phyloP scores from a whole-genome alignment of 1,140 invertebrate species.

The Microvelia longipes region DNA sequence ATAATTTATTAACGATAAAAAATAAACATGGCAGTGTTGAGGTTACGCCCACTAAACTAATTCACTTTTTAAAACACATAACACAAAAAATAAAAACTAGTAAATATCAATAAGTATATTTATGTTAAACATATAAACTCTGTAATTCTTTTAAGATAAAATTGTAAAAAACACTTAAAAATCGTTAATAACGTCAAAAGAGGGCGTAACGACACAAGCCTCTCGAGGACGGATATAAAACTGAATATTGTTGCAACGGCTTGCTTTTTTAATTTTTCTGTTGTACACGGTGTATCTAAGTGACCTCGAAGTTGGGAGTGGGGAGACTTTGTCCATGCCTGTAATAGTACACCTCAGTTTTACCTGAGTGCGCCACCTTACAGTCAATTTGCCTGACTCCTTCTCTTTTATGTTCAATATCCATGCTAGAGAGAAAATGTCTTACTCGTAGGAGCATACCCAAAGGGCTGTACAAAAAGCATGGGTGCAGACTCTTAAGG shows the following conservation, averaged over 20 bases:
- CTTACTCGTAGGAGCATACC: too few relatives aligned
- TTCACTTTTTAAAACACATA: too few relatives aligned
- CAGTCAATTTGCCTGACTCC: too few relatives aligned
- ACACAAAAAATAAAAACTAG: too few relatives aligned
- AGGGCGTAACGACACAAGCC: not conserved
- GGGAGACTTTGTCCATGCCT: not conserved
- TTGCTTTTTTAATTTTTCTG: not conserved
- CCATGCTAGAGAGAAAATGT: too few relatives aligned
- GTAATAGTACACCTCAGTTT: not conserved
- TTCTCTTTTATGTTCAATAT: too few relatives aligned
- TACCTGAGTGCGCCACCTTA: conserved; percentile 2
- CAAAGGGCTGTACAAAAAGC: too few relatives aligned
- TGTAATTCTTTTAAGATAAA: not conserved
- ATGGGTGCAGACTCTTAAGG: too few relatives aligned
- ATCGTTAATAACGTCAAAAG: not conserved
- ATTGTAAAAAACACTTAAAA: not conserved
- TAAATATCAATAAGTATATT: not conserved
- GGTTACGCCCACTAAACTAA: not conserved
- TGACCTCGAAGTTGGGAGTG: not conserved
- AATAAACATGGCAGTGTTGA: not conserved
- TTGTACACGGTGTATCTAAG: not conserved
- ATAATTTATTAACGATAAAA: not conserved
- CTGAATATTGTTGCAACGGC: not conserved
- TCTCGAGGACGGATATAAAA: not conserved
- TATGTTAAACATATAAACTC: not conserved